Percentiles rank a stretch among this genome's conserved stretches.
Evolutionary conservation across 2,888 invertebrate genomes (phyloP).

Genomic region (Mycalesis mineus): DNA sequence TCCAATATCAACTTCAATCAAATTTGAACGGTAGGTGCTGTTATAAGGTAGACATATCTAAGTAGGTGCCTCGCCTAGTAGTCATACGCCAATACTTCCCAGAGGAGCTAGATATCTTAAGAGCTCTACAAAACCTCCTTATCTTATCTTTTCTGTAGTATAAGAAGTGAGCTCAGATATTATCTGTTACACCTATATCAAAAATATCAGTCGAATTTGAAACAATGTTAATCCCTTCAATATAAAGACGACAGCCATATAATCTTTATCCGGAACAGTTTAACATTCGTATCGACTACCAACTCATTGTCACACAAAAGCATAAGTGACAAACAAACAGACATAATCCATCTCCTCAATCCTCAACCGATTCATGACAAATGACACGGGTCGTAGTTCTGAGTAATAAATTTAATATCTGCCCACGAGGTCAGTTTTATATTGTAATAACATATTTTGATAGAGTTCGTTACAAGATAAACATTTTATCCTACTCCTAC

Average conservation of each 20-base stretch:
- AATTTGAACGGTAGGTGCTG: too few relatives aligned
- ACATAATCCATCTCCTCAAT: constrained; percentile 23
- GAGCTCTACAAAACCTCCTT: too few relatives aligned
- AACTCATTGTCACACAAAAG: constrained; percentile 18
- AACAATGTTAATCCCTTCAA: constrained; percentile 6
- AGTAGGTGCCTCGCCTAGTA: too few relatives aligned
- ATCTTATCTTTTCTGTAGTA: too few relatives aligned
- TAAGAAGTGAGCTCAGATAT: too few relatives aligned
- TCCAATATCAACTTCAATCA: too few relatives aligned
- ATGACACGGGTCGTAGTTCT: constrained; percentile 1
- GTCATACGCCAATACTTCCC: too few relatives aligned
- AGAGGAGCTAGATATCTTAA: too few relatives aligned
- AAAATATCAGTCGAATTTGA: background rate
- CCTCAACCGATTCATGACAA: background rate
- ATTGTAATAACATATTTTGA: too few relatives aligned
- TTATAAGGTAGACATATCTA: too few relatives aligned
- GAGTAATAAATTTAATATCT: background rate
- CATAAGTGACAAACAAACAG: constrained; percentile 17
- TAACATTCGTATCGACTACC: constrained; percentile 20
- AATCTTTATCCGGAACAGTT: constrained; percentile 1
- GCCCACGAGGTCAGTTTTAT: background rate
- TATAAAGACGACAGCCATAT: constrained; percentile 1
- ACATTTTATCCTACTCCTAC: too few relatives aligned
- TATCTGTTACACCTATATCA: background rate
- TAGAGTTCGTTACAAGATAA: too few relatives aligned